A percentile compares a stretch with the other conserved stretches of the same genome.
Evolutionary conservation across 2,888 invertebrate genomes (phyloP).

Genomic region (Lasius platythorax): DNA sequence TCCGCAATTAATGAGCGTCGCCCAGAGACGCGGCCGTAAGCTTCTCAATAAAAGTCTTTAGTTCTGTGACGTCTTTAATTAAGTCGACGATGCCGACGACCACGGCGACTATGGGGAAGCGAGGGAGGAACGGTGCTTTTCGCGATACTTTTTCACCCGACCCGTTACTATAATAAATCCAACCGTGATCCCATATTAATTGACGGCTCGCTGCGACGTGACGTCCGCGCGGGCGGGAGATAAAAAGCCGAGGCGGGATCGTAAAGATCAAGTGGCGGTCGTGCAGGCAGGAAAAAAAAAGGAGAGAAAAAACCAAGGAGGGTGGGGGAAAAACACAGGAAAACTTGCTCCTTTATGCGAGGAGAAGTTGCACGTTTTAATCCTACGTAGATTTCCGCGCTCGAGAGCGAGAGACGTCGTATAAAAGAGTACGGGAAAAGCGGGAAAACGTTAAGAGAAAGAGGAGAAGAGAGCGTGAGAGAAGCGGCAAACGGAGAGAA

Average conservation of each 20-base stretch:
- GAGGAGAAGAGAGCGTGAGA: background rate
- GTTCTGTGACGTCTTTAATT: constrained; percentile 47
- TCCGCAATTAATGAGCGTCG: constrained; percentile 40
- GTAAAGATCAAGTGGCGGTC: constrained; percentile 46
- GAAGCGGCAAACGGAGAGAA: background rate
- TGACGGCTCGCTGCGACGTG: constrained; percentile 47
- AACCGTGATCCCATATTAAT: constrained; percentile 53
- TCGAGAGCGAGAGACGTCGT: constrained; percentile 12
- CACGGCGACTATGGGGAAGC: background rate
- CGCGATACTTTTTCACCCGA: constrained; percentile 49
- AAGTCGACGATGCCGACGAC: constrained; percentile 39
- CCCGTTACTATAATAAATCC: constrained; percentile 49
- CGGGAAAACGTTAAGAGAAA: background rate
- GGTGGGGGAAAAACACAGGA: background rate
- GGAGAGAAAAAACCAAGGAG: background rate
- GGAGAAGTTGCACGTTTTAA: constrained; percentile 49
- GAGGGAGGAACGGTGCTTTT: background rate
- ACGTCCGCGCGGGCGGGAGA: constrained; percentile 1
- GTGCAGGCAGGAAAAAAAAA: background rate
- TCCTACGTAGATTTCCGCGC: constrained; percentile 51
- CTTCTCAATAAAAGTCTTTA: constrained; percentile 52
- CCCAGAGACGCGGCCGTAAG: constrained; percentile 8
- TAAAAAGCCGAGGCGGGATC: constrained; percentile 24
- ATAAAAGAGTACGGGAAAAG: constrained; percentile 17
- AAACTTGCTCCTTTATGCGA: constrained; percentile 46